Base-by-base conservation (phyloP, 2,113 vertebrate species). In the rat (Rattus norvegicus) region DNA sequence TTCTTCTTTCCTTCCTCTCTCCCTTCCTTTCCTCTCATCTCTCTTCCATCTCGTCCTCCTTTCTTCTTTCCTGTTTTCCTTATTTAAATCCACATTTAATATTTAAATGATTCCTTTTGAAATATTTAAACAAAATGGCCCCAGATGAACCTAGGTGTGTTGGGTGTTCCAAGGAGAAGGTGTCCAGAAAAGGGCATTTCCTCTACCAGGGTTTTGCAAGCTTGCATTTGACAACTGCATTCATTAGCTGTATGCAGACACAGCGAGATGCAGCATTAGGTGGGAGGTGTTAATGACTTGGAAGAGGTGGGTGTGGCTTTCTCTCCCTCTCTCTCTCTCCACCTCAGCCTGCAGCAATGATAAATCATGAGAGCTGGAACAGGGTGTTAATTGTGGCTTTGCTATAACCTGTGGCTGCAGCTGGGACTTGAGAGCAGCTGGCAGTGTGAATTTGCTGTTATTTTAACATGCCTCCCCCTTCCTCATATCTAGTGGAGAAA, bases 281-380 rank as follows among this genome's bases (percentile, higher is more conserved):
- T 90, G 30, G 92, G 88, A 95, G n/a, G 87, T 94, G 95, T 70
- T 86, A 83, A 94, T 91, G 85, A 88, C 69, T 67, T 93, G 69
- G 88, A 92, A 61, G 90, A 88, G 80, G 63, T 61, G n/a, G 39
- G 33, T 52, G 14, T 77, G 69, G 86, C 30, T 69, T 28, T 61
- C 94, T 92, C 92, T 92, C 43, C 91, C 92, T 92, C 39, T 93
- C 36, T 95, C 36, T 95, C 81, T 9, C 54, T 61, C 47, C 26
- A 86, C 81, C 84, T 84, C 73, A 54, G 56, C 13, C 79, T 95
- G 69, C 33, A 92, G 93, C 75, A 75, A 14, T 1, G 77, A 61
- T 19, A 94, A 59, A 54, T 83, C 80, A 33, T 43, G 33, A 86
- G 89, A 93, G 49, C 30, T 24, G 77, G 39, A 88, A 39, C 54